Evolutionary conservation across 2,797 vertebrate genomes (phyloP), one percentile per base, ranked within the genome.

Genomic region (Brotula barbata): DNA sequence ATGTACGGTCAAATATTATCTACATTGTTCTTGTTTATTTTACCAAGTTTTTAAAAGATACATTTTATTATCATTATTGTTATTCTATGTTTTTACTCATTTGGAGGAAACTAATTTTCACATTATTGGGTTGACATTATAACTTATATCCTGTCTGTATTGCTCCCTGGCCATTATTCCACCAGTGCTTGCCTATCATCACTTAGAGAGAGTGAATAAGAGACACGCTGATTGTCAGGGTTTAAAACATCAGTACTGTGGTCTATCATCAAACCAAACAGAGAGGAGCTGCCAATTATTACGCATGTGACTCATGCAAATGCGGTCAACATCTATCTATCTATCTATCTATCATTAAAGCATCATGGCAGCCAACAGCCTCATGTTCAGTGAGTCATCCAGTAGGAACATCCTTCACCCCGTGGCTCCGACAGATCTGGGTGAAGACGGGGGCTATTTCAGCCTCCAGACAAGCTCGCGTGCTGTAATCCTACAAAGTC

Each of bases 401-500:
- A 28, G 22, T 33, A 49, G 28, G n/a, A 42, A 73, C 56, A 73
- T 58, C 70, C 66, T 55, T 34, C 22, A 41, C 10, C 6, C 12
- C 19, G 36, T 7, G 1, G 7, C 23, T 12, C 20, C 22, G 7
- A 17, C 31, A 31, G 46, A 45, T 20, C 25, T 9, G 50, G 44
- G 61, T 55, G 2, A 45, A 49, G 62, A 40, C 22, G 46, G 71
- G 72, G 71, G 69, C 63, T 59, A 44, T 69, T 54, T 80, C 67
- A 75, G 72, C 65, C 73, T 82, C 68, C 70, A 88, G 88, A 89
- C 84, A 70, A 82, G 82, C 78, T 85, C 82, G 83, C 62, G 67
- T 67, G 36, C 47, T 21, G 53, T 89, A 91, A 90, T 90, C 89
- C 80, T 51, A 51, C 73, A 82, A 87, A 84, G 77, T 82, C 84